These are phyloP conservation scores for Polydrusus tereticollis DNA, from an alignment of 2,888 invertebrate species.

Conservation along the genomic window DNA sequence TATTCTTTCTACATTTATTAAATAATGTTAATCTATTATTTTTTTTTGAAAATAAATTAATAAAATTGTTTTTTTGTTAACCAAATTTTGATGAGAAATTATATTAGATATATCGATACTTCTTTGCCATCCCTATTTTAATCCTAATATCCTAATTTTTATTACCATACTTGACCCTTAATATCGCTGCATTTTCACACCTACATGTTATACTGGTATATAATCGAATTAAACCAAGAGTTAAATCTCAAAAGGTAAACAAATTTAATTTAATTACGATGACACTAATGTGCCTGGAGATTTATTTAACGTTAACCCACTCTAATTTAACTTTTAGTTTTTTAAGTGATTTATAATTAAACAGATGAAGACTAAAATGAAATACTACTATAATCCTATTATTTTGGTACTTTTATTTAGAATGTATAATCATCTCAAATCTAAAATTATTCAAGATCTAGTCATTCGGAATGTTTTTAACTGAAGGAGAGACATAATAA, in stretches of 20 bases:
- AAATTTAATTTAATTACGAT: constrained; percentile 7
- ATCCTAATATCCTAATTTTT: background rate
- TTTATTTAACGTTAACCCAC: constrained; percentile 4
- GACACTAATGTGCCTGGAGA: constrained; percentile 8
- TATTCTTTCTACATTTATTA: too few species aligned
- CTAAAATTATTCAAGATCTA: background rate
- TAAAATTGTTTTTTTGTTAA: too few species aligned
- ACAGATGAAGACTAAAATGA: background rate
- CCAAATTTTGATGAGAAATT: too few species aligned
- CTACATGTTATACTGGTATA: background rate
- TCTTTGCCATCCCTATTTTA: too few species aligned
- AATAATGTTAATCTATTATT: too few species aligned
- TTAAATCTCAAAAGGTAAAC: constrained; percentile 3
- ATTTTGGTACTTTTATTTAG: background rate
- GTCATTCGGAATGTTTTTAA: too few species aligned
- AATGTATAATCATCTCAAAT: background rate
- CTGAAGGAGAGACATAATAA: too few species aligned
- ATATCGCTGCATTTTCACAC: constrained; percentile 8
- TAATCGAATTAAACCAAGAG: background rate
- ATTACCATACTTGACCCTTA: background rate
- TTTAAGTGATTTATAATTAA: constrained; percentile 1
- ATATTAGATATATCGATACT: too few species aligned
- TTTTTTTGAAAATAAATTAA: too few species aligned
- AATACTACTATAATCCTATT: constrained; percentile 1
- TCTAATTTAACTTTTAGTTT: background rate